Conservation (phyloP, 2,113 vertebrate genomes). For the Paramisgurnus dabryanus region DNA sequence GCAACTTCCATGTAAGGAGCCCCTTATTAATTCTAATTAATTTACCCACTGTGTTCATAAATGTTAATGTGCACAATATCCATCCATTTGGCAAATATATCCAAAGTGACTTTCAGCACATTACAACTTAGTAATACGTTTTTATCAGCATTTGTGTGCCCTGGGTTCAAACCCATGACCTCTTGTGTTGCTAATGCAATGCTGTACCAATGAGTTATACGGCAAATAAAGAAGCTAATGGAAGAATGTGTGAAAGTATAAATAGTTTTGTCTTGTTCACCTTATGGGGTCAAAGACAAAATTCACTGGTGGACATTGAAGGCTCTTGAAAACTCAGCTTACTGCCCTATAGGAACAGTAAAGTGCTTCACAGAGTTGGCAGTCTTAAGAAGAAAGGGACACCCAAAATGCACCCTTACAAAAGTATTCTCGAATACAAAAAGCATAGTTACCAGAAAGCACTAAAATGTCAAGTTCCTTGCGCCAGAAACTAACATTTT, state of each 20-base stretch:
- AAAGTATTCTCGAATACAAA: not conserved
- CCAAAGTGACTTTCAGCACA: no score
- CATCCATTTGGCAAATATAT: no score
- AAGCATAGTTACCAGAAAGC: constrained; percentile 46
- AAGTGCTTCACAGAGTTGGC: not conserved
- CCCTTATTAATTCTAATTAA: no score
- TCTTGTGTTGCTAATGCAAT: no score
- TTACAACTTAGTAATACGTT: no score
- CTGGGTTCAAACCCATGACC: no score
- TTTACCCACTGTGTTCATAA: no score
- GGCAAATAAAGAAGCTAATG: not conserved
- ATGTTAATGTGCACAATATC: no score
- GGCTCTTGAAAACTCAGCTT: no score
- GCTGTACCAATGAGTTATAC: not conserved
- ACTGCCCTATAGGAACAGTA: not conserved
- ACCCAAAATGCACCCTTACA: not conserved
- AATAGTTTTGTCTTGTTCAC: not conserved
- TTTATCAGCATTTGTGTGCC: no score
- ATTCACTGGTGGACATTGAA: not conserved
- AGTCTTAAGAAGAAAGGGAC: not conserved
- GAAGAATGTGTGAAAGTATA: not conserved
- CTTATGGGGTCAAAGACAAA: not conserved
- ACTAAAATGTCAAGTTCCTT: constrained; percentile 68
- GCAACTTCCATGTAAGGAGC: no score
- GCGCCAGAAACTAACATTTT: constrained; percentile 63